Percentiles rank a stretch among this genome's conserved stretches.
These are phyloP conservation scores for Laupala kohalensis DNA, from an alignment of 1,140 invertebrate species.

Conservation along the genomic window DNA sequence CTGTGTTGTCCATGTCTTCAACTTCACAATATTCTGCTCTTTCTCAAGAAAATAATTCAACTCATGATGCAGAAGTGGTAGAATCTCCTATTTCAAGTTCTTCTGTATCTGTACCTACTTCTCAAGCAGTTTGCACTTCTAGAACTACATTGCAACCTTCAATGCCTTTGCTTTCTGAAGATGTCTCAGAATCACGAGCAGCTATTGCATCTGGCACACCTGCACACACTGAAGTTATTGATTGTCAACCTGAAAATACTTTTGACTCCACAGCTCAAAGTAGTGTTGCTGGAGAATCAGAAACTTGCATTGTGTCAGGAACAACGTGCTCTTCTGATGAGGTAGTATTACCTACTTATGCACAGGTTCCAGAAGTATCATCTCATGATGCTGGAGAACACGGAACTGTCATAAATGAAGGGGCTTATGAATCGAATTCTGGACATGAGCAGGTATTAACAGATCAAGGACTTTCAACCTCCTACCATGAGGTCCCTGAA, in stretches of 20 bases:
- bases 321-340: background rate
- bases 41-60: background rate
- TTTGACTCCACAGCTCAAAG: background rate
- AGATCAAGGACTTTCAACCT: background rate
- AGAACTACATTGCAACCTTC: slow-evolving; percentile 1
- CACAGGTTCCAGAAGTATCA: background rate
- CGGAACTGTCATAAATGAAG: background rate
- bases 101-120: background rate
- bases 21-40: background rate
- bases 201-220: background rate
- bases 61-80: background rate
- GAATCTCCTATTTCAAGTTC: background rate
- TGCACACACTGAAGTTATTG: background rate
- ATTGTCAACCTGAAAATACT: background rate
- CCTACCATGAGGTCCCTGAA: background rate
- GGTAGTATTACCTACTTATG: background rate
- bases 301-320: background rate
- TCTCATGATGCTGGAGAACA: background rate
- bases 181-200: background rate
- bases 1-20: slow-evolving; percentile 18
- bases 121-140: background rate
- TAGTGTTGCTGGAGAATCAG: background rate
- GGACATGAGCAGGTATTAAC: background rate
- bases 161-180: slow-evolving; percentile 7
- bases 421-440: background rate